Evolutionary conservation across 2,797 vertebrate species (phyloP).

Genomic region (Coluber constrictor): DNA sequence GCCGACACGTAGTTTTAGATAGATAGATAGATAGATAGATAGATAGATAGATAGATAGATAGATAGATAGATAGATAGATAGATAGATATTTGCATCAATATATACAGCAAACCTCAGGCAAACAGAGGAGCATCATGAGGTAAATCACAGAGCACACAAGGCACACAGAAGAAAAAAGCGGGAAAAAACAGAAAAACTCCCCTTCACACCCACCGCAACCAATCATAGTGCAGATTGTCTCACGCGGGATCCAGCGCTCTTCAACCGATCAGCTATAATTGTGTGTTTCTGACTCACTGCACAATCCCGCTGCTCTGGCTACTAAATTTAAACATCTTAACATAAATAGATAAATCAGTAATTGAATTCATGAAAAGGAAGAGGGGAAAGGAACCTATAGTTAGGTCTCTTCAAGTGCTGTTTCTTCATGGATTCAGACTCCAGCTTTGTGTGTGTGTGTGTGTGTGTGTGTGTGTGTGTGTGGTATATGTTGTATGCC

Average conservation of each 20-base stretch:
- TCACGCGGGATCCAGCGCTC: background rate
- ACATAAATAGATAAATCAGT: background rate
- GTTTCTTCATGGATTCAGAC: conserved; percentile 32
- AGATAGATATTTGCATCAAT: background rate
- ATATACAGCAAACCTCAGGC: background rate
- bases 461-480: background rate
- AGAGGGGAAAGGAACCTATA: conserved; percentile 9
- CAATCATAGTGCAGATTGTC: background rate
- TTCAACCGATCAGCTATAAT: background rate
- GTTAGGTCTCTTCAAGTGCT: conserved; percentile 11
- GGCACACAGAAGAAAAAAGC: background rate
- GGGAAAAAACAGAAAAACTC: background rate
- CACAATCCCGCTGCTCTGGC: background rate
- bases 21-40: no score
- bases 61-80: background rate
- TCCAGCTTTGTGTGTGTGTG: background rate
- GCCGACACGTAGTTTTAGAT: no score
- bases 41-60: no score
- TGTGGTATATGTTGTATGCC: background rate
- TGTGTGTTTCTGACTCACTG: no score
- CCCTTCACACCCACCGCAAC: background rate
- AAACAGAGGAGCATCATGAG: background rate
- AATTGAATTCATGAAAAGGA: background rate
- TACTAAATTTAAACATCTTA: background rate
- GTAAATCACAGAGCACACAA: background rate